Conservation (phyloP, 2,797 vertebrate genomes). For the Thaleichthys pacificus region DNA sequence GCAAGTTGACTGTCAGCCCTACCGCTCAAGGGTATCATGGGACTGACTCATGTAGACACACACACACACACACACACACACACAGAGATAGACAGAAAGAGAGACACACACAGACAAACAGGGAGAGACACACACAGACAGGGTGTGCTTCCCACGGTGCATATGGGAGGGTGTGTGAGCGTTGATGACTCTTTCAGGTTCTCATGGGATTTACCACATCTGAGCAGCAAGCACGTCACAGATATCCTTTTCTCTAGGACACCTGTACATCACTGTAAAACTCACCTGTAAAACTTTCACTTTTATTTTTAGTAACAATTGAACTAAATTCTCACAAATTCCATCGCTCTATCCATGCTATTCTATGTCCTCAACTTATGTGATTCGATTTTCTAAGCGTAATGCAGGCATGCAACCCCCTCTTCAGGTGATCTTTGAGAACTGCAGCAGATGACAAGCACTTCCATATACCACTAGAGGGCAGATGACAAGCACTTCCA, state of each 20-base stretch:
- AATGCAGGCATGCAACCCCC: neutral
- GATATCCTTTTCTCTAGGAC: too few relatives aligned
- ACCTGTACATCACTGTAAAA: too few relatives aligned
- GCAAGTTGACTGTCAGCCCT: neutral
- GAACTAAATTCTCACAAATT: too few relatives aligned
- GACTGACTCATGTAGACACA: neutral
- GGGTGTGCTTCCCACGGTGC: neutral
- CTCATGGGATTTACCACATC: too few relatives aligned
- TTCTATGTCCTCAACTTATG: neutral
- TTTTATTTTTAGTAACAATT: too few relatives aligned
- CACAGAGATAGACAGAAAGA: neutral
- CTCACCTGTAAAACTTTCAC: too few relatives aligned
- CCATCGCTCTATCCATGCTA: too few relatives aligned
- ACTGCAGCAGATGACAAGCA: neutral
- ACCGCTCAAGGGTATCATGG: neutral
- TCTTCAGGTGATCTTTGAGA: neutral
- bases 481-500: neutral
- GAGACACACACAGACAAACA: neutral
- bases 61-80: constrained; percentile 2
- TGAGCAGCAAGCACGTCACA: too few relatives aligned
- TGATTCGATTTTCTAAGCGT: neutral
- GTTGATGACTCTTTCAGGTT: neutral
- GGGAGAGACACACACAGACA: neutral
- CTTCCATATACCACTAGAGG: neutral
- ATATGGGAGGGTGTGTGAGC: neutral